These are phyloP conservation scores for Ameiurus melas DNA, from an alignment of 2,113 vertebrate species.

Conservation along the genomic window DNA sequence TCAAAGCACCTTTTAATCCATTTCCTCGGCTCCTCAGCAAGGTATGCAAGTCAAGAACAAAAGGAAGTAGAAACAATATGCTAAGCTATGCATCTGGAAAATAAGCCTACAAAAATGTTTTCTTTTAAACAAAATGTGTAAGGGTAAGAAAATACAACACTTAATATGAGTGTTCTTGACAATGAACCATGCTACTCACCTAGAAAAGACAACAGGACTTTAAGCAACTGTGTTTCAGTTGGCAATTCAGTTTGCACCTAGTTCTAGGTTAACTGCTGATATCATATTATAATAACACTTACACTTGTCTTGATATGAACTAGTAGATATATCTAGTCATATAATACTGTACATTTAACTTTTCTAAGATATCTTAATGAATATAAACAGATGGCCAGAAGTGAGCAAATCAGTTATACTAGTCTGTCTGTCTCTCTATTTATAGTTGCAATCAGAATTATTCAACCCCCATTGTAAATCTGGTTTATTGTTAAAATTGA, in stretches of 20 bases:
- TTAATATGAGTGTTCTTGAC: not conserved
- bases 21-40: not conserved
- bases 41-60: not conserved
- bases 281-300: not conserved
- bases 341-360: not conserved
- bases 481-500: no score
- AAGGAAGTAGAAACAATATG: not conserved
- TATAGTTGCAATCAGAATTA: no score
- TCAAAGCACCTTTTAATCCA: not conserved
- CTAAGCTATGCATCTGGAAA: not conserved
- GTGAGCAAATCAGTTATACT: not conserved
- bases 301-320: not conserved
- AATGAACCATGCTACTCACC: not conserved
- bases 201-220: not conserved
- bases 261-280: not conserved
- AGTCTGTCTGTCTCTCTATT: not conserved
- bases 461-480: no score
- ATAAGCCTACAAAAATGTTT: not conserved
- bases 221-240: not conserved
- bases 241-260: not conserved
- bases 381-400: not conserved
- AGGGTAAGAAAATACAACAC: not conserved
- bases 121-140: not conserved
- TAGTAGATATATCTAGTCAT: not conserved
- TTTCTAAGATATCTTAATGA: not conserved